Evolutionary conservation across 1,140 invertebrate genomes (phyloP), one percentile per base, ranked within the genome.

Genomic region (Heliconius hermathena): DNA sequence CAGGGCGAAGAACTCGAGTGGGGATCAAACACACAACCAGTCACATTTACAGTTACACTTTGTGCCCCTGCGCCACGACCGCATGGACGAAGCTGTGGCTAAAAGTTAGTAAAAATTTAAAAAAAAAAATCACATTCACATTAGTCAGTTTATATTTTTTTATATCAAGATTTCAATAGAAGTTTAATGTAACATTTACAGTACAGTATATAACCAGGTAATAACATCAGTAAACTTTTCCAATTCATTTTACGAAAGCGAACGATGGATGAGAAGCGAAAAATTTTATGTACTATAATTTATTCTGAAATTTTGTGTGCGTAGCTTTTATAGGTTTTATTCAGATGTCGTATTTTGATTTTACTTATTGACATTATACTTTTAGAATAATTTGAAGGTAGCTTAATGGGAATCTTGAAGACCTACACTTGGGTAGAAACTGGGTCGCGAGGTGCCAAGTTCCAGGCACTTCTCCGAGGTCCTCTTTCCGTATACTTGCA

Each of bases 241-340:
- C 74, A 76, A 76, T 76, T 70, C 74, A 76, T 22, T 76, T 76
- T 76, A 41, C 26, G 36, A 22, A 66, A 66, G 36, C 29, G 16
- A 66, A 36, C n/a, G 16, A n/a, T 57, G 73, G 36, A 76, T 29
- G 74, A 60, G 36, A n/a, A 76, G 57, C 74, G 41, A 38, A 33
- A 76, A 46, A 76, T 26, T 74, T 74, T 33, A 76, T 57, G 54
- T 26, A 57, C 54, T 57, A 22, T 22, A 57, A 57, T 57, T 57
- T 57, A 57, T 57, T 26, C 54, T 6, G 6, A 22, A 57, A 22
- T n/a, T 57, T 57, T 57, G n/a, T 22, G n/a, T 26, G 54, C n/a
- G 54, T 22, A 22, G 8, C 2, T 57, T 57, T 57, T 57, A 57
- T 26, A n/a, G 6, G 9, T 57, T 57, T 57, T 57, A 57, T 57